A percentile compares a stretch with the other conserved stretches of the same genome.
Evolutionary conservation across 2,113 vertebrate species (phyloP).

Genomic region (Sula dactylatra): DNA sequence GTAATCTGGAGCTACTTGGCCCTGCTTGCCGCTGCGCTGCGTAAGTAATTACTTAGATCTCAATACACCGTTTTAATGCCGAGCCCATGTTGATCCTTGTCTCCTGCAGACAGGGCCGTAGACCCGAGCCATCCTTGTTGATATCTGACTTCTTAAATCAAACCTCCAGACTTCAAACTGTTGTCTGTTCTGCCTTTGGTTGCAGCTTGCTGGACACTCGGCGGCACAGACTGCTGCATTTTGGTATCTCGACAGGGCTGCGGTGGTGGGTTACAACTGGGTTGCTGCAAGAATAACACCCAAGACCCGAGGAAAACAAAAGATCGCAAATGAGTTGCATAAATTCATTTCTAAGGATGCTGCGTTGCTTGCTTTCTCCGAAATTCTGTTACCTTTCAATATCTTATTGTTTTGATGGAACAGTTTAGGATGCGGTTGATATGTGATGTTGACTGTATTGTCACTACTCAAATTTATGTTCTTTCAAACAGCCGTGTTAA

Average conservation of each 20-base stretch:
- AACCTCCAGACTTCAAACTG: neutral
- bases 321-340: neutral
- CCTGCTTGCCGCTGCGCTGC: neutral
- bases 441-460: no score
- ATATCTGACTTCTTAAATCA: neutral
- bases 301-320: accelerated
- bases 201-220: neutral
- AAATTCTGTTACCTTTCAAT: neutral
- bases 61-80: neutral
- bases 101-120: neutral
- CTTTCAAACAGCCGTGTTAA: neutral
- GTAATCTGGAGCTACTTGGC: neutral
- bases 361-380: neutral
- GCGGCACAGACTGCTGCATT: accelerated
- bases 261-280: neutral
- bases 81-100: neutral
- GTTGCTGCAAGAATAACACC: neutral
- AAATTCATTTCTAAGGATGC: neutral
- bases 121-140: neutral
- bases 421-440: neutral
- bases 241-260: neutral
- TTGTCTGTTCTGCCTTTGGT: neutral
- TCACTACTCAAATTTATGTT: neutral
- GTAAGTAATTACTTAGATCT: neutral
- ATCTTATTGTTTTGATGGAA: neutral